These are phyloP conservation scores for Aphidius gifuensis DNA, from an alignment of 1,140 invertebrate species.

Conservation along the genomic window DNA sequence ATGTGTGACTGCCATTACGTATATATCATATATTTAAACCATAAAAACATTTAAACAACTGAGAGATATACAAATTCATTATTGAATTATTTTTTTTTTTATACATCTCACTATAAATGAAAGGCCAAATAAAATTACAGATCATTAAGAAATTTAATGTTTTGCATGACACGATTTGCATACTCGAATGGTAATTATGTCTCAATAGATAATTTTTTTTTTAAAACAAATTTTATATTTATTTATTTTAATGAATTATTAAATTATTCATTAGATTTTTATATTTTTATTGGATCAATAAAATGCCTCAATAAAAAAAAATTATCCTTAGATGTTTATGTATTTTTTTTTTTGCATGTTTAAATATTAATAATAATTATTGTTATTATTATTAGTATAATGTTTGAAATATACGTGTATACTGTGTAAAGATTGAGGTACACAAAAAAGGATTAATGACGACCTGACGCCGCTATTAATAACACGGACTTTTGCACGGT, in stretches of 20 bases:
- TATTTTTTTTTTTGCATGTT: too few species aligned
- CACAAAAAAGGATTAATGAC: constrained; percentile 19
- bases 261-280: too few species aligned
- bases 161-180: constrained; percentile 18
- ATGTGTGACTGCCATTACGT: background rate
- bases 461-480: constrained; percentile 24
- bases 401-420: too few species aligned
- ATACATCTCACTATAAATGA: background rate
- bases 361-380: too few species aligned
- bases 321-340: too few species aligned
- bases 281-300: too few species aligned
- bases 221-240: background rate
- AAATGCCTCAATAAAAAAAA: too few species aligned
- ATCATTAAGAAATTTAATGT: constrained; percentile 19
- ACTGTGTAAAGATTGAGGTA: too few species aligned
- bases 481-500: constrained; percentile 21
- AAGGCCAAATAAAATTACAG: constrained; percentile 19
- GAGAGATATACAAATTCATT: background rate
- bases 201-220: constrained; percentile 10
- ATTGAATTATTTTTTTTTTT: background rate
- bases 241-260: too few species aligned
- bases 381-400: too few species aligned
- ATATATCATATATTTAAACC: background rate
- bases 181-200: constrained; percentile 11
- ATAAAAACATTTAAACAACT: background rate